Conservation (phyloP, 2,113 vertebrate species). For the Leptobrachium ailaonicum region DNA sequence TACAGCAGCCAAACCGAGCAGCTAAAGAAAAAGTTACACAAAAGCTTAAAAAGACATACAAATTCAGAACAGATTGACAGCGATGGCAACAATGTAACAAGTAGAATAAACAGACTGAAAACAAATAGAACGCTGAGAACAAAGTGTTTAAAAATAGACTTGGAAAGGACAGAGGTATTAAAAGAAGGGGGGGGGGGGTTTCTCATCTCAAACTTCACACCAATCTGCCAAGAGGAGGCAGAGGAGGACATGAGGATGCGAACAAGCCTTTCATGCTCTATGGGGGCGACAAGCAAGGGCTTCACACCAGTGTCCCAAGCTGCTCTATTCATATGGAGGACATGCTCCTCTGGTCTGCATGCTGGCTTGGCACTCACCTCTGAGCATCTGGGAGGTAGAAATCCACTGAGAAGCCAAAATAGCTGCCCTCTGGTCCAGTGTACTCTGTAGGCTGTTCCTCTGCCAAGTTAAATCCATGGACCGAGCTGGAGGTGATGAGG, state of each 20-base stretch:
- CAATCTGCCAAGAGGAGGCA: neutral
- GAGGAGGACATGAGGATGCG: neutral
- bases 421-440: conserved; percentile 76
- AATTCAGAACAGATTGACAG: too few species aligned
- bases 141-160: neutral
- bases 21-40: neutral
- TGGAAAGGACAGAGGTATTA: too few species aligned
- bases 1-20: conserved; percentile 14
- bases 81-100: too few species aligned
- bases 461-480: conserved; percentile 82
- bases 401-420: conserved; percentile 87
- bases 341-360: neutral
- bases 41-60: neutral
- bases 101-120: neutral
- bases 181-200: neutral
- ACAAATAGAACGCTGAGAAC: neutral
- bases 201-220: conserved; percentile 12
- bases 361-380: conserved; percentile 68
- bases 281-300: neutral
- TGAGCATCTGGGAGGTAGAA: conserved; percentile 79
- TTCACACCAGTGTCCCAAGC: neutral
- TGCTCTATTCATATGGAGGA: too few species aligned
- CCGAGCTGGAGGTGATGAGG: conserved; percentile 59
- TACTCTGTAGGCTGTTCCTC: conserved; percentile 75
- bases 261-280: conserved; percentile 1